Percentiles rank a stretch among this genome's conserved stretches.
phyloP scores from a whole-genome alignment of 2,113 vertebrate genomes.

The Oceanodroma tethys region DNA sequence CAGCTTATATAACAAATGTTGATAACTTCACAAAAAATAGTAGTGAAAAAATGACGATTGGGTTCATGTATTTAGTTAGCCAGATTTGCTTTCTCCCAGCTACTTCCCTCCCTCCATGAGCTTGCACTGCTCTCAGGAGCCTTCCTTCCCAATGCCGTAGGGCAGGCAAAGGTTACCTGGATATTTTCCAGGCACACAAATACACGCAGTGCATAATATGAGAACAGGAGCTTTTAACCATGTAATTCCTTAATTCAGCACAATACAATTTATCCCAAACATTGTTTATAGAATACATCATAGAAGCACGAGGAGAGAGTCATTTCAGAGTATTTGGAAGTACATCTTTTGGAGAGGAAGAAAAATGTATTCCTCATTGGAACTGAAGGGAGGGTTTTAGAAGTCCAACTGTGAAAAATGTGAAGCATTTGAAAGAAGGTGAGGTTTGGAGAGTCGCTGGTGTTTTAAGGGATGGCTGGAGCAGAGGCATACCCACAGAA shows the following conservation, averaged over 20 bases:
- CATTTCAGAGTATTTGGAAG: neutral
- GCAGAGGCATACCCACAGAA: neutral
- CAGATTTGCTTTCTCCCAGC: neutral
- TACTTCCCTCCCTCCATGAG: neutral
- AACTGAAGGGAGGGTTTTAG: neutral
- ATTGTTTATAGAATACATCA: neutral
- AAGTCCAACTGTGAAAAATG: neutral
- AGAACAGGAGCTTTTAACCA: neutral
- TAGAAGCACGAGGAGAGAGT: neutral
- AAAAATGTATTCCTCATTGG: neutral
- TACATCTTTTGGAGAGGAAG: neutral
- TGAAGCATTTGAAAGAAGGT: neutral
- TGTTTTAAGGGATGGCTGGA: neutral
- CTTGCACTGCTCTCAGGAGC: neutral
- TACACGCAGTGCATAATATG: neutral
- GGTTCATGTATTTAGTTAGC: neutral
- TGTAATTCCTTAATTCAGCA: neutral
- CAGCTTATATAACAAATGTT: neutral
- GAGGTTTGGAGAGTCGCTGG: neutral
- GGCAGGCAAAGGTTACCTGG: neutral
- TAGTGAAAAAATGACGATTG: fast-evolving
- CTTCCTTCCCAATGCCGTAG: neutral
- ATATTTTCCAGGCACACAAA: neutral
- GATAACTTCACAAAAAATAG: neutral
- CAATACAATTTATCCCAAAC: neutral